Base-by-base conservation (phyloP, 2,888 invertebrate species). In the Lasioglossum villosulum region DNA sequence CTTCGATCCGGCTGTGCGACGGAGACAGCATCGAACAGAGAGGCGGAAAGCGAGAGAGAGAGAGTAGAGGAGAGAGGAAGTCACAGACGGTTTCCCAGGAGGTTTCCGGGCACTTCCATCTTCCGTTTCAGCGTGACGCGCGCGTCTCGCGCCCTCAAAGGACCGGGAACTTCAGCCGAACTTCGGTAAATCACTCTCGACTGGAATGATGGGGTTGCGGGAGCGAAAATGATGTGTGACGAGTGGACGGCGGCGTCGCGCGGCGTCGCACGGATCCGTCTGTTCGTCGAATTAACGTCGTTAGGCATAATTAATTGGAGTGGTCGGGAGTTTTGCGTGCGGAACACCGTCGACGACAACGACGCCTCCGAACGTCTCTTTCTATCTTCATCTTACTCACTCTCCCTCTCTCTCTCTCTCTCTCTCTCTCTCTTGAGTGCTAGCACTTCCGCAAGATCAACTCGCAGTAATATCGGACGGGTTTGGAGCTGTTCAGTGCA, bases 71-170 rank as follows among this genome's bases (percentile, higher is more conserved):
- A 52, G n/a, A 27, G n/a, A 14, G 63, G 6, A 63, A 63, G 30
- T 63, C 76, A 71, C 70, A 77, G 82, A 80, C 80, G 71, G 78
- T 27, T 68, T 87, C 90, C 80, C 91, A 78, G 71, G 84, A 45
- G 90, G 86, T 73, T 86, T 82, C 85, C 37, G 85, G 81, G 78
- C 75, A 30, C 68, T 80, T 80, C 85, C 80, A 78, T 30, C 74
- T 70, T 70, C 75, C 59, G 45, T 75, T 68, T 75, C 85, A n/a
- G 66, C 63, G 52, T 16, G 80, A 63, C 63, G 45, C 23, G 74
- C 39, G 66, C 63, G 68, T 78, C 73, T 14, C 75, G 66, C 52
- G 68, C 6, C 75, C 75, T 87, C 86, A 86, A 86, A 87, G 86
- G 83, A 70, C 27, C 59, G 52, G 14, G 39, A 14, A 27, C n/a